Evolutionary conservation across 2,888 invertebrate genomes (phyloP).

Genomic region (Drosophila villosipedis): DNA sequence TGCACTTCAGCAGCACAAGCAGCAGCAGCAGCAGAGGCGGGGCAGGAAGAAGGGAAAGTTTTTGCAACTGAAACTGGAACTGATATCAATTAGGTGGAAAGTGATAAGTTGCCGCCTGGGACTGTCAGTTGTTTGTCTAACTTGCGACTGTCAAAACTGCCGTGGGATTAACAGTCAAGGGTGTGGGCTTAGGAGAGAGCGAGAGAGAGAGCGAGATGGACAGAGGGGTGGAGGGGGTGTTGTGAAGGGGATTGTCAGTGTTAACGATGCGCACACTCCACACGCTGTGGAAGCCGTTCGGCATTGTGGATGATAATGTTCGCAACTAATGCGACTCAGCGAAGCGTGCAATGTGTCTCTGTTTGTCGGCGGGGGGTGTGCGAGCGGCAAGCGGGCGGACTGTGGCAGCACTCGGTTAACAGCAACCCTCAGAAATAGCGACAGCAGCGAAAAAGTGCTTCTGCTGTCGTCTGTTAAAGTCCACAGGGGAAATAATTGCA

Average conservation of each 20-base stretch:
- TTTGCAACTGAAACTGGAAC: conserved; percentile 65
- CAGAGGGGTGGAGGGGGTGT: background rate
- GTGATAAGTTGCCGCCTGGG: conserved; percentile 71
- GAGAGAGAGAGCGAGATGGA: no score
- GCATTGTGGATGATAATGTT: conserved; percentile 68
- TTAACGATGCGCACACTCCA: conserved; percentile 66
- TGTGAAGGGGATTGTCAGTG: background rate
- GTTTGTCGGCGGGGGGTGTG: background rate
- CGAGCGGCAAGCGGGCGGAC: background rate
- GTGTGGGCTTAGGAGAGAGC: background rate
- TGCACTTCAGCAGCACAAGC: conserved; percentile 58
- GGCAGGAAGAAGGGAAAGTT: conserved; percentile 43
- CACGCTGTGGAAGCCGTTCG: conserved; percentile 59
- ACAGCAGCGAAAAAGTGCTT: conserved; percentile 1
- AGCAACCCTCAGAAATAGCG: conserved; percentile 51
- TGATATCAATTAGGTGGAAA: conserved; percentile 79
- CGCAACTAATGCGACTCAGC: conserved; percentile 53
- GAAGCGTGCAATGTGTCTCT: conserved; percentile 51
- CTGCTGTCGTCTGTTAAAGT: conserved; percentile 23
- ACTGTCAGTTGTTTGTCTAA: conserved; percentile 68
- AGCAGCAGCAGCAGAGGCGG: background rate
- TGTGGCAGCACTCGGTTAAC: conserved; percentile 31
- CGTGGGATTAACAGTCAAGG: conserved; percentile 13
- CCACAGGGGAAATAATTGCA: conserved; percentile 74
- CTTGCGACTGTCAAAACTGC: conserved; percentile 44